Evolutionary conservation across 2,888 invertebrate species (phyloP), one percentile per base, ranked within the genome.

Genomic region (Argyresthia goedartella): DNA sequence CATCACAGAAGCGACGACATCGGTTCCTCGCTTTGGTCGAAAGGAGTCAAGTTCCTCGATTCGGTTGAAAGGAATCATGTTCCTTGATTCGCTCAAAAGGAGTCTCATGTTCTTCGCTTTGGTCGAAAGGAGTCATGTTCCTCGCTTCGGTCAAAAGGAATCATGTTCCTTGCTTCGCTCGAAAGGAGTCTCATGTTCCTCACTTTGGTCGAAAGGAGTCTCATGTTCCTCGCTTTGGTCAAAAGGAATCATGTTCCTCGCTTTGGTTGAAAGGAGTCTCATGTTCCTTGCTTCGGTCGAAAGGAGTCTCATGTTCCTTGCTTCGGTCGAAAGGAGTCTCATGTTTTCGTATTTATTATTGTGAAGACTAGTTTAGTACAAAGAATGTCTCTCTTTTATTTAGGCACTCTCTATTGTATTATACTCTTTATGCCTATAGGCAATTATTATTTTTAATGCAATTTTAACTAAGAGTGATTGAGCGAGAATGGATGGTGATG

Each of bases 361-460:
- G 69, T 73, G 65, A 74, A 76, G 67, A 70, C 70, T 81, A 81
- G 81, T 71, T 70, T 81, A 82, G 82, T 84, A 80, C 81, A 84
- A 84, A 81, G 64, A 69, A 76, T 74, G 82, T 86, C 86, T 86
- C 86, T 86, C 85, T 86, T 73, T 76, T 71, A 76, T 73, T 75
- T 79, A 71, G 76, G 75, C 76, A 82, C 86, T 84, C 84, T 86
- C 85, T 86, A 82, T 72, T 78, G 76, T 81, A 78, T 76, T 73
- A 69, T 72, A 66, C 68, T 41, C 39, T 51, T n/a, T 51, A 50
- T 56, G 55, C 43, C 45, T 57, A 58, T 79, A 76, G 73, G 71
- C 71, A 73, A 67, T 73, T 70, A 71, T 25, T 25, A 70, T 65
- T 63, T 61, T 72, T 69, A 71, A 69, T 73, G 62, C 62, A 67